Conservation (phyloP, 2,113 vertebrate species). For the Enhydra lutris region DNA sequence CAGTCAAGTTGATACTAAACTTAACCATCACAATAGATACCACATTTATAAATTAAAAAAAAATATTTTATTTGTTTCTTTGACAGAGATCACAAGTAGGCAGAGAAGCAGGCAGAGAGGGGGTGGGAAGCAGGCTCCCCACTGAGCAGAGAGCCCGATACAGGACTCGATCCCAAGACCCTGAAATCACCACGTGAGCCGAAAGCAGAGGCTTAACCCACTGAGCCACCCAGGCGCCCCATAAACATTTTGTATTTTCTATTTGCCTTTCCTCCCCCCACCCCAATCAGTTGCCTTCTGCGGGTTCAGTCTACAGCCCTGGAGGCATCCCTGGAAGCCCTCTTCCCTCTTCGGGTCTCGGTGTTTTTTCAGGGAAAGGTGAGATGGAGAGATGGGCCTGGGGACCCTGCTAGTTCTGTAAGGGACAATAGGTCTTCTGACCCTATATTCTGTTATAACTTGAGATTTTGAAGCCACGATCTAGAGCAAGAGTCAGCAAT, state of each 20-base stretch:
- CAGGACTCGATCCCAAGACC: too few species aligned
- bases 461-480: background rate
- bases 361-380: background rate
- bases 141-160: too few species aligned
- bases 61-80: too few species aligned
- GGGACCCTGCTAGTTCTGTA: background rate
- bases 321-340: background rate
- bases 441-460: background rate
- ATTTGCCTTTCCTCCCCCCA: background rate
- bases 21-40: background rate
- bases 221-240: too few species aligned
- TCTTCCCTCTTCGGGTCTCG: background rate
- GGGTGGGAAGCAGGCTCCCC: too few species aligned
- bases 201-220: too few species aligned
- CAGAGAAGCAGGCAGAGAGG: too few species aligned
- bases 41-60: rapidly evolving
- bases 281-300: background rate
- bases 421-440: background rate
- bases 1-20: background rate
- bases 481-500: background rate
- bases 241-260: background rate
- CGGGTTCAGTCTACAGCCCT: background rate
- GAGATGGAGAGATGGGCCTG: background rate
- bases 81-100: too few species aligned
- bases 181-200: too few species aligned